phyloP scores from a whole-genome alignment of 1,140 invertebrate genomes.

The Hylyphantes graminicola region DNA sequence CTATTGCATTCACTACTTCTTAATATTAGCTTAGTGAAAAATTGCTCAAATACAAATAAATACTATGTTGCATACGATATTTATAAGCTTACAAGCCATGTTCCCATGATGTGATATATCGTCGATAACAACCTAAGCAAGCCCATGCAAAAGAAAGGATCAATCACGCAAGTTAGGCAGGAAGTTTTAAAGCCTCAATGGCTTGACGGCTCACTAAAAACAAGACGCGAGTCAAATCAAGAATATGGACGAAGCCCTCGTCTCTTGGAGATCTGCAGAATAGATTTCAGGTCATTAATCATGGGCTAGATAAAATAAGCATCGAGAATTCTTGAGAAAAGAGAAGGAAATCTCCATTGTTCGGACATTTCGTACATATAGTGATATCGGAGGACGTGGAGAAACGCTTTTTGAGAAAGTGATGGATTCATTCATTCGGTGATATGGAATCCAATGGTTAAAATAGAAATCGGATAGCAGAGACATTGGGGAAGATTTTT shows the following conservation, averaged over 20 bases:
- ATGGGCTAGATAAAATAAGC: slow-evolving; percentile 32
- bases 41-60: too few species aligned
- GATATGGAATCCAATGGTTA: background rate
- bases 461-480: background rate
- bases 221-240: slow-evolving; percentile 35
- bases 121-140: too few species aligned
- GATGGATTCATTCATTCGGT: background rate
- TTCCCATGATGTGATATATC: too few species aligned
- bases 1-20: too few species aligned
- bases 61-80: too few species aligned
- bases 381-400: background rate
- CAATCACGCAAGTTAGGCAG: background rate
- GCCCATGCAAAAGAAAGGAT: background rate
- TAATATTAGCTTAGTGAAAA: too few species aligned
- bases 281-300: slow-evolving; percentile 51
- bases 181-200: background rate
- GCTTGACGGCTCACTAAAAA: background rate
- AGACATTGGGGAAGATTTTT: background rate
- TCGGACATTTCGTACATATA: slow-evolving; percentile 9
- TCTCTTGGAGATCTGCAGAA: slow-evolving; percentile 26
- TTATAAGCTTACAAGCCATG: too few species aligned
- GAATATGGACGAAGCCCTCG: background rate
- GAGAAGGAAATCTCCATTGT: slow-evolving; percentile 36
- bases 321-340: slow-evolving; percentile 34
- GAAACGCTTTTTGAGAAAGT: background rate